These are phyloP conservation scores for Tachuris rubrigastra DNA, from an alignment of 2,113 vertebrate genomes.

Conservation along the genomic window DNA sequence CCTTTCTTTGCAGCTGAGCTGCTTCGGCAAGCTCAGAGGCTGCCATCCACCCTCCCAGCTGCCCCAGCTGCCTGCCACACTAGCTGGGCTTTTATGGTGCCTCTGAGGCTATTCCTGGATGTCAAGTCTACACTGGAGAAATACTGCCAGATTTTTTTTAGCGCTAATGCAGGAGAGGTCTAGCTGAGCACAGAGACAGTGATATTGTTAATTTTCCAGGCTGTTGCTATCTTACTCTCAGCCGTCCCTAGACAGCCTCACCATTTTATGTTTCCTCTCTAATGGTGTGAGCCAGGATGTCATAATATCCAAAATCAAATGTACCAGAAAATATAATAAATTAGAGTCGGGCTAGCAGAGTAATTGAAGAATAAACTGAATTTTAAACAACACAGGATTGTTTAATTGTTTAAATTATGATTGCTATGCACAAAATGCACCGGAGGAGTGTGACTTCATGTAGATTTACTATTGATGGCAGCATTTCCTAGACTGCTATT, in stretches of 20 bases:
- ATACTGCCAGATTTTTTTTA: background rate
- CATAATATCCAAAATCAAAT: slow-evolving; percentile 68
- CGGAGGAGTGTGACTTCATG: background rate
- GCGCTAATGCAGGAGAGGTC: background rate
- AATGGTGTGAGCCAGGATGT: slow-evolving; percentile 51
- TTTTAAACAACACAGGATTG: slow-evolving; percentile 55
- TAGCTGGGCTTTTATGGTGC: background rate
- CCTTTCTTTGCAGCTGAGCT: background rate
- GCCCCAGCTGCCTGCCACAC: background rate
- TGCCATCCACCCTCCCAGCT: rapidly evolving
- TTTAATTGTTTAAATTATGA: too few relatives aligned
- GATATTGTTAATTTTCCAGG: slow-evolving; percentile 62
- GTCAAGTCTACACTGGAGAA: background rate
- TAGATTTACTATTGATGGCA: slow-evolving; percentile 57
- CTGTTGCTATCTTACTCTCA: slow-evolving; percentile 38
- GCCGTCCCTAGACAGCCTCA: slow-evolving; percentile 5
- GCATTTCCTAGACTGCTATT: slow-evolving; percentile 21
- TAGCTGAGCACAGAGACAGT: background rate
- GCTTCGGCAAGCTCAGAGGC: background rate
- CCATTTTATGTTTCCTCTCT: slow-evolving; percentile 58
- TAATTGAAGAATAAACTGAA: slow-evolving; percentile 71
- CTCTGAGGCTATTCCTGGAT: background rate
- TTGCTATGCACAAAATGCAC: slow-evolving; percentile 50
- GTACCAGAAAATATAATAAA: slow-evolving; percentile 72
- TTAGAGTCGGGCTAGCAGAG: slow-evolving; percentile 46